These are phyloP conservation scores for Nebria brevicollis DNA, from an alignment of 2,888 invertebrate species.

Conservation along the genomic window DNA sequence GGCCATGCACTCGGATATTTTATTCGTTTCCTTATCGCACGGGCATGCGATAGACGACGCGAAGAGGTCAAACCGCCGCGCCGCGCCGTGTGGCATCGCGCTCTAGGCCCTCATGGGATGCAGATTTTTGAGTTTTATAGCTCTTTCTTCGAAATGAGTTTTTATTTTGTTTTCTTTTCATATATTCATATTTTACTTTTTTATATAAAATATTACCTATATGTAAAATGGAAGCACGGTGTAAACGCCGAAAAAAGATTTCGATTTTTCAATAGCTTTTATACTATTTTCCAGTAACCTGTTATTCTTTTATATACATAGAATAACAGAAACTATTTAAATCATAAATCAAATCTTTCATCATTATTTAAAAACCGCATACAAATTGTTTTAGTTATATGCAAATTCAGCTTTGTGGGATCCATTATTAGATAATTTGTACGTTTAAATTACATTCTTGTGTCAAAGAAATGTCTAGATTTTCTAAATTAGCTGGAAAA, in stretches of 20 bases:
- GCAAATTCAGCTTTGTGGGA: not conserved
- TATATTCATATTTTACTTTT: not conserved
- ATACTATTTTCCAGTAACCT: not conserved
- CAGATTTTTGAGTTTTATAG: conserved; percentile 25
- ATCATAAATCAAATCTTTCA: too few relatives aligned
- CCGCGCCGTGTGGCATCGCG: not conserved
- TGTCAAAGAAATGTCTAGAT: not conserved
- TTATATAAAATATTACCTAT: not conserved
- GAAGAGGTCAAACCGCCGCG: not conserved
- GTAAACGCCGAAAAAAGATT: not conserved
- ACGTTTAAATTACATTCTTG: not conserved
- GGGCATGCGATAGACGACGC: conserved; percentile 1
- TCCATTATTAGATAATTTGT: not conserved
- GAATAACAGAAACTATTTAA: too few relatives aligned
- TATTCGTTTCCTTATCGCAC: conserved; percentile 39
- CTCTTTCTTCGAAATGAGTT: conserved; percentile 21
- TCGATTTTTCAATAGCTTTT: not conserved
- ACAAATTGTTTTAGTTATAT: too few relatives aligned
- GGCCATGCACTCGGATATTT: conserved; percentile 37
- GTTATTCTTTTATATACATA: too few relatives aligned
- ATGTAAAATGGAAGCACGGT: not conserved
- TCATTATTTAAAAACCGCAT: too few relatives aligned
- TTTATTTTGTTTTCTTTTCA: conserved; percentile 16
- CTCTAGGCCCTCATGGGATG: conserved; percentile 13
- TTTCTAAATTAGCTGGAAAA: not conserved